Conservation (phyloP, 64 coral and sea anemone genomes). For the Dendronephthya gigantea region DNA sequence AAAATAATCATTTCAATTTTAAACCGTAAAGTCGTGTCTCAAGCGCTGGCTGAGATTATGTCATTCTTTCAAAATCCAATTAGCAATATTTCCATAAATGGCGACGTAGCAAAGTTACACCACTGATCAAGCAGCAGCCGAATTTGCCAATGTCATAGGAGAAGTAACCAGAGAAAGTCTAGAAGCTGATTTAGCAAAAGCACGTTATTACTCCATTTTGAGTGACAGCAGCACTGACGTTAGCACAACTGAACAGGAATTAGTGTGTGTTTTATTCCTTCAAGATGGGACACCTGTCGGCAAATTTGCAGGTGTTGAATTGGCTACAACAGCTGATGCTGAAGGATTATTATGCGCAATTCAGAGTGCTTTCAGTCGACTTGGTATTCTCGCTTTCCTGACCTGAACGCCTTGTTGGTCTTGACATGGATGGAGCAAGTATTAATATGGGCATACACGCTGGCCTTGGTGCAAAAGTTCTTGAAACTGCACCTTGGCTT, state of each 20-base stretch:
- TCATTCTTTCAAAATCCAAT: too few relatives aligned
- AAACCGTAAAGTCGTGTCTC: too few relatives aligned
- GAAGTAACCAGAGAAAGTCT: background rate
- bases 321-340: background rate
- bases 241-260: slow-evolving; percentile 1
- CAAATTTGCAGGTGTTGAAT: background rate
- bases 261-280: slow-evolving; percentile 1
- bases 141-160: background rate
- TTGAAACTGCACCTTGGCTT: too few relatives aligned
- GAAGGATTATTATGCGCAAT: background rate
- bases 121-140: background rate
- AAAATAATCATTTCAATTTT: too few relatives aligned
- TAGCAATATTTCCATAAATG: too few relatives aligned
- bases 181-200: background rate
- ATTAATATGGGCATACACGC: too few relatives aligned
- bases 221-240: background rate
- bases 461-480: too few relatives aligned
- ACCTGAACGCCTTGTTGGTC: slow-evolving; percentile 9
- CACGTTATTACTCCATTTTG: background rate
- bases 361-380: background rate
- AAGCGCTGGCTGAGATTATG: too few relatives aligned
- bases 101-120: slow-evolving; percentile 18
- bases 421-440: too few relatives aligned
- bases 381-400: slow-evolving; percentile 11
- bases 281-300: background rate